Evolutionary conservation across 2,888 invertebrate genomes (phyloP), one percentile per base, ranked within the genome.

Genomic region (Ormyrus nitidulus): DNA sequence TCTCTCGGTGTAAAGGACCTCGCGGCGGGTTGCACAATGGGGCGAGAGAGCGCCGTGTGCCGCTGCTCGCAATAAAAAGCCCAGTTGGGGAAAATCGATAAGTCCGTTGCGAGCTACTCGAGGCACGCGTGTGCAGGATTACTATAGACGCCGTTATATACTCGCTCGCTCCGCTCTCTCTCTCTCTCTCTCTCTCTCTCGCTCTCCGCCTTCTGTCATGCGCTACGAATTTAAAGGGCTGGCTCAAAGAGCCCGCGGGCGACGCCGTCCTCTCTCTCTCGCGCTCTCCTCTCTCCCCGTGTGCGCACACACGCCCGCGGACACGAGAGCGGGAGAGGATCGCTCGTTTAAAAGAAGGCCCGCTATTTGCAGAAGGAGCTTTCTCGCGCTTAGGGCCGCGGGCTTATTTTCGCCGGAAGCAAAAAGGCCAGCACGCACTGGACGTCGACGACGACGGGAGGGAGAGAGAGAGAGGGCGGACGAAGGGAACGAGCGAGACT

Each of bases 51-150:
- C 34, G 34, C 34, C 4, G 56, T 61, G 54, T 54, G 56, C 69
- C 19, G 7, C 2, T 10, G 71, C n/a, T 61, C 34, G 13, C n/a
- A 58, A 80, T 76, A 64, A 73, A 80, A 69, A 66, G 74, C 54
- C 73, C 79, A 79, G 68, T 59, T 61, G 81, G 68, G 71, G 70
- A 83, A 84, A 87, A 86, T 86, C 87, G 84, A 88, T 87, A 86
- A 84, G 84, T 85, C 83, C 86, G 87, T 87, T 86, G 85, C 34
- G 34, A 34, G 34, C 34, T 34, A 34, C 34, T 34, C 34, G 34
- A 34, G 34, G 34, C 34, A 34, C 34, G 44, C n/a, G 34, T 19
- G 51, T 51, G 53, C 11, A 34, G 34, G 34, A 68, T 68, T 46
- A 51, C 66, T 54, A 44, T 53, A 19, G 4, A 54, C 53, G 53